Percentiles rank a stretch among this genome's conserved stretches.
Evolutionary conservation across 2,888 invertebrate species (phyloP).

Genomic region (Phlogophora meticulosa): DNA sequence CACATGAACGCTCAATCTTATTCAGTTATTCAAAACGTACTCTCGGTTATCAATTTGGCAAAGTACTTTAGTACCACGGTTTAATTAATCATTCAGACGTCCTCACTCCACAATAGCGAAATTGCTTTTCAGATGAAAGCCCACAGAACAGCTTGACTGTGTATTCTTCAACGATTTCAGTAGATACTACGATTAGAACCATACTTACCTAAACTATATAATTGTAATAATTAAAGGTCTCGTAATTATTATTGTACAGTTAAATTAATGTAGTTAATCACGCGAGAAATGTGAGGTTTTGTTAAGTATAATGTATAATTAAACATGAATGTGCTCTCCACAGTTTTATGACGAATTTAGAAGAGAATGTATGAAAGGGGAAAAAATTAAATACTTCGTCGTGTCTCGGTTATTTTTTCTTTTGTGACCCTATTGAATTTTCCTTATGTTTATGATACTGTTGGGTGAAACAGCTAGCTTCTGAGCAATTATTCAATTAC

Average conservation of each 20-base stretch:
- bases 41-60: conserved; percentile 65
- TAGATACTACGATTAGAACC: conserved; percentile 83
- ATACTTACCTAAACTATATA: conserved; percentile 84
- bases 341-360: conserved; percentile 91
- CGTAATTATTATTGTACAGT: conserved; percentile 90
- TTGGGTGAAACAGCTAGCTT: conserved; percentile 8
- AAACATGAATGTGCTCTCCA: conserved; percentile 90
- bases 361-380: conserved; percentile 90
- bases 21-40: conserved; percentile 42
- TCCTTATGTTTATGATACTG: conserved; percentile 40
- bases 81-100: conserved; percentile 48
- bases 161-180: conserved; percentile 79
- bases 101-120: conserved; percentile 50
- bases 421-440: conserved; percentile 70
- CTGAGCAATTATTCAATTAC: not conserved
- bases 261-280: conserved; percentile 90
- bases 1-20: conserved; percentile 52
- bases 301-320: conserved; percentile 90
- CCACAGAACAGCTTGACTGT: conserved; percentile 66
- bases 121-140: conserved; percentile 77
- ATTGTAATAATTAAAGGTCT: conserved; percentile 89
- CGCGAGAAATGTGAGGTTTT: conserved; percentile 89
- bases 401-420: conserved; percentile 87
- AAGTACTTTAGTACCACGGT: conserved; percentile 74
- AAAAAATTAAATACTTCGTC: conserved; percentile 91